A percentile compares a stretch with the other conserved stretches of the same genome.
Conservation (phyloP, 2,797 vertebrate species). For the Brotula barbata region DNA sequence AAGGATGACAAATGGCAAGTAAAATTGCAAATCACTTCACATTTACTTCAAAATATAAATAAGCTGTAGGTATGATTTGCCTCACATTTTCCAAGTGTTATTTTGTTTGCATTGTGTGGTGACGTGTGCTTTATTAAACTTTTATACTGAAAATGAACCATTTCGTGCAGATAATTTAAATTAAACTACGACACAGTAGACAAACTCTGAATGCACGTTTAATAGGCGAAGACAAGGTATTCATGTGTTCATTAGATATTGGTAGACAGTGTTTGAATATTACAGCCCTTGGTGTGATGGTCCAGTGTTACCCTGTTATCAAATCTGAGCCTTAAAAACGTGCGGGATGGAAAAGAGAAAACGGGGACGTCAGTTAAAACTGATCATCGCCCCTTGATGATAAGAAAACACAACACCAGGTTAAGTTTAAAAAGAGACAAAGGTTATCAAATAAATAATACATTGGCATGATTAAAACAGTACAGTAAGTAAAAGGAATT, state of each 20-base stretch:
- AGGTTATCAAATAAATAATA: constrained; percentile 73
- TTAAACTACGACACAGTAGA: constrained; percentile 2
- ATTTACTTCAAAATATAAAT: too few relatives aligned
- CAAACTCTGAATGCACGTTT: constrained; percentile 37
- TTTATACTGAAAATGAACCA: too few relatives aligned
- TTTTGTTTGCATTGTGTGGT: too few relatives aligned
- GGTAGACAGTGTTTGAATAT: constrained; percentile 28
- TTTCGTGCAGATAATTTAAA: constrained; percentile 1
- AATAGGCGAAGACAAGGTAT: constrained; percentile 13
- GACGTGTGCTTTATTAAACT: too few relatives aligned
- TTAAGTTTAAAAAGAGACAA: constrained; percentile 45
- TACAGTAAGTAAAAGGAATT: constrained; percentile 20
- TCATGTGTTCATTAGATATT: constrained; percentile 21
- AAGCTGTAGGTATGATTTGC: too few relatives aligned
- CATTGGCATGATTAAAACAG: constrained; percentile 55
- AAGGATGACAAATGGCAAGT: too few relatives aligned
- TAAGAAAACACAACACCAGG: constrained; percentile 39
- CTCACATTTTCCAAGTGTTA: too few relatives aligned
- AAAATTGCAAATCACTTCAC: too few relatives aligned
- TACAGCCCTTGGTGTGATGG: constrained; percentile 20
- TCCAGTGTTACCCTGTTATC: constrained; percentile 30
- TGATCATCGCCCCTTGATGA: constrained; percentile 40
- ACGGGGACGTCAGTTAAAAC: constrained; percentile 1
- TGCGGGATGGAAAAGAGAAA: constrained; percentile 20
- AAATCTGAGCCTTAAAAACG: constrained; percentile 14